A percentile compares a stretch with the other conserved stretches of the same genome.
These are phyloP conservation scores for Cyprinodon variegatus DNA, from an alignment of 2,113 vertebrate species.

Conservation along the genomic window DNA sequence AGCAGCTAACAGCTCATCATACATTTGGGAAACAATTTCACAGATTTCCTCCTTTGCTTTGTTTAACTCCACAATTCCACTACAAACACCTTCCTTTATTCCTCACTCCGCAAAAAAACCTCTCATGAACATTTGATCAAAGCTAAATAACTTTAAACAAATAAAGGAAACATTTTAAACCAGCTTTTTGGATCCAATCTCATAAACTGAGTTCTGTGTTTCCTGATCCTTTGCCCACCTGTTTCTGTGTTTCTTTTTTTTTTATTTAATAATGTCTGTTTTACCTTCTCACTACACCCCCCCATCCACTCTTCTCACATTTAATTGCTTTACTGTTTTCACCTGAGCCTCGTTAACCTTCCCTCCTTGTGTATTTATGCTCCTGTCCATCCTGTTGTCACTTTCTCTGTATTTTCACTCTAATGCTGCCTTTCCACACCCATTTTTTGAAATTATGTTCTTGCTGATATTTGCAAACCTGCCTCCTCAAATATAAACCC, in stretches of 20 bases:
- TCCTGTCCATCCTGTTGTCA: neutral
- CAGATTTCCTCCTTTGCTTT: neutral
- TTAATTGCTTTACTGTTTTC: neutral
- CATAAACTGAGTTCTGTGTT: neutral
- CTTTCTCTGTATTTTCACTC: neutral
- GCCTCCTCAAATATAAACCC: neutral
- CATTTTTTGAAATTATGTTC: neutral
- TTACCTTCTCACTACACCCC: neutral
- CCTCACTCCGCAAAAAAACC: neutral
- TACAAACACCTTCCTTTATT: neutral
- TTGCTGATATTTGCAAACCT: neutral
- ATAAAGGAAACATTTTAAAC: neutral
- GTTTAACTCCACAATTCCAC: neutral
- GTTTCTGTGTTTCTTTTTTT: neutral
- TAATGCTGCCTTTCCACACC: neutral
- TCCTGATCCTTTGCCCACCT: neutral
- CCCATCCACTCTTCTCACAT: neutral
- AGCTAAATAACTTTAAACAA: neutral
- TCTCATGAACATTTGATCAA: neutral
- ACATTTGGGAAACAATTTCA: neutral
- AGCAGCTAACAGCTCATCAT: neutral
- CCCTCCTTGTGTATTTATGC: neutral
- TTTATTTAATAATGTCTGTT: neutral
- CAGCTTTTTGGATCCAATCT: neutral
- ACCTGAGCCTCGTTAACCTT: conserved; percentile 1